These are phyloP conservation scores for Ciconia nigra DNA, from an alignment of 2,797 vertebrate genomes.

Conservation along the genomic window DNA sequence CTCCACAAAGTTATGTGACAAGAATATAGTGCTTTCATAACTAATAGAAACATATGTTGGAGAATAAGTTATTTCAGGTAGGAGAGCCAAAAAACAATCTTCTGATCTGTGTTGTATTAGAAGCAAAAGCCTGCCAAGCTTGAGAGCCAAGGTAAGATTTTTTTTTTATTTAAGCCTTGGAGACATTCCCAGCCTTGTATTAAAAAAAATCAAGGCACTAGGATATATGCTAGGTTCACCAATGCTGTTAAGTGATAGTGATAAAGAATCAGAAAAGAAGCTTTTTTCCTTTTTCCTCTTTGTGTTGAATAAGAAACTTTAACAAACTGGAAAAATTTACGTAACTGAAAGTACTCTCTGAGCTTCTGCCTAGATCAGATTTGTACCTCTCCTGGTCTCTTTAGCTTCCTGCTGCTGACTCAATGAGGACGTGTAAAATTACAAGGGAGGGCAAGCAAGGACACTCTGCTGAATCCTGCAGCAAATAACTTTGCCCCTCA, in stretches of 20 bases:
- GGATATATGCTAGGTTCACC: not conserved
- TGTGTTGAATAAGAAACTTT: not conserved
- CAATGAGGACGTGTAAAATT: not conserved
- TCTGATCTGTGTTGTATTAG: not conserved
- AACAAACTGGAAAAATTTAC: not conserved
- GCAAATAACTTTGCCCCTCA: not conserved
- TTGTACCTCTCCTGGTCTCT: not conserved
- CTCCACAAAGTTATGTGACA: not conserved
- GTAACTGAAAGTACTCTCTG: not conserved
- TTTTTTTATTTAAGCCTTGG: slow-evolving; percentile 13
- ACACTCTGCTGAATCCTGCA: not conserved
- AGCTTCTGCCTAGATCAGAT: not conserved
- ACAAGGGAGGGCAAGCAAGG: not conserved
- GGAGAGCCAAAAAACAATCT: not conserved
- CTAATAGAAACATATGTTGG: not conserved
- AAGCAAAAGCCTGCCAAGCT: slow-evolving; percentile 12
- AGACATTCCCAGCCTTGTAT: not conserved
- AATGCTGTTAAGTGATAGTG: not conserved
- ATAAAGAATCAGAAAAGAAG: not conserved
- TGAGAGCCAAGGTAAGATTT: not conserved
- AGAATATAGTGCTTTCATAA: not conserved
- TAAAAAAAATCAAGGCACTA: not conserved
- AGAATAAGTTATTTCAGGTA: not conserved
- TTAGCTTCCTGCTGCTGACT: not conserved
- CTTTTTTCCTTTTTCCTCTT: not conserved